Evolutionary conservation across 2,113 vertebrate genomes (phyloP).

Genomic region (Sceloporus undulatus): DNA sequence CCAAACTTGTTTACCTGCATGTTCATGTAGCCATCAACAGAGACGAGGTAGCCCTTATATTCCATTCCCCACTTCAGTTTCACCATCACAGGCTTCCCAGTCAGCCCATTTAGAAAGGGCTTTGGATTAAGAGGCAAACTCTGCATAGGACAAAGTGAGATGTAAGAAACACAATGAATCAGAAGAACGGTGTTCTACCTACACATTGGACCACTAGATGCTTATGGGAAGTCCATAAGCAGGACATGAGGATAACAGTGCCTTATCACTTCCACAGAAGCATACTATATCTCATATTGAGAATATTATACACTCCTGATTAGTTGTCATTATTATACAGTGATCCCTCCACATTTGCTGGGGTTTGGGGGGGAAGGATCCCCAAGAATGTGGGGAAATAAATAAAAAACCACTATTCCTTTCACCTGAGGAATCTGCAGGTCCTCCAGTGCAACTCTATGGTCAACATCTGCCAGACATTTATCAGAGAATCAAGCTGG

Average conservation of each 20-base stretch:
- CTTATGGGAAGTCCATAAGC: background rate
- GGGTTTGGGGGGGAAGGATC: too few species aligned
- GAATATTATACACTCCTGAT: too few species aligned
- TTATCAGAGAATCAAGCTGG: too few species aligned
- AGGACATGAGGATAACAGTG: background rate
- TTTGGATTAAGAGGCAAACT: slow-evolving; percentile 98
- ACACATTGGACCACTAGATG: background rate
- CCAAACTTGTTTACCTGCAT: slow-evolving; percentile 88
- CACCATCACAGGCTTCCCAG: slow-evolving; percentile 98
- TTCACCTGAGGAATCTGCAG: too few species aligned
- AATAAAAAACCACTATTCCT: too few species aligned
- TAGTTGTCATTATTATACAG: too few species aligned
- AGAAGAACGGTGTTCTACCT: background rate
- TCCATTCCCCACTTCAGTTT: slow-evolving; percentile 99
- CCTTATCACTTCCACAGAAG: background rate
- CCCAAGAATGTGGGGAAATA: too few species aligned
- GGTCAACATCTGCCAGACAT: too few species aligned
- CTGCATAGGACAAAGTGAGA: slow-evolving; percentile 65
- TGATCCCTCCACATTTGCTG: too few species aligned
- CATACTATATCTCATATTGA: background rate
- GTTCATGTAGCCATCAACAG: slow-evolving; percentile 98
- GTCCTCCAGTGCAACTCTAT: too few species aligned
- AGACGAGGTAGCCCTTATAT: slow-evolving; percentile 97
- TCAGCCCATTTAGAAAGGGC: slow-evolving; percentile 96
- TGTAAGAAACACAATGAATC: background rate